These are phyloP conservation scores for Drosophila aldrichi DNA, from an alignment of 2,888 invertebrate genomes.

Conservation along the genomic window DNA sequence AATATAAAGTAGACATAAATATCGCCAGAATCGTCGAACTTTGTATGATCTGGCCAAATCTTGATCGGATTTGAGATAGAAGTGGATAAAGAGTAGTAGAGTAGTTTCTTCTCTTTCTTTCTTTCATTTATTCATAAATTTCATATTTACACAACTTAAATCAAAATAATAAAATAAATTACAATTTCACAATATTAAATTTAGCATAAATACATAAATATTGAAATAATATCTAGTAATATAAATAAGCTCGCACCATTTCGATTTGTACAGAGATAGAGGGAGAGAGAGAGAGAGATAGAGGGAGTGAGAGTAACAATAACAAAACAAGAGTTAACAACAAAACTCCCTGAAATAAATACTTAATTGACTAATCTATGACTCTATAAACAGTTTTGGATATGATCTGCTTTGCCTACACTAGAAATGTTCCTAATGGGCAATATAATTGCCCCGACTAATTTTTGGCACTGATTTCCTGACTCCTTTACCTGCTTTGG, in stretches of 20 bases:
- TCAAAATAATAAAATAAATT: constrained; percentile 28
- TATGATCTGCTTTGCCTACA: constrained; percentile 8
- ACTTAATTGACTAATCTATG: not conserved
- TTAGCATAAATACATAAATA: constrained; percentile 22
- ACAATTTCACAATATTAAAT: constrained; percentile 22
- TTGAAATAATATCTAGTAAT: not conserved
- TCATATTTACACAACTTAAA: constrained; percentile 55
- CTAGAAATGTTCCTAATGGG: constrained; percentile 55
- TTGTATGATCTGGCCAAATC: no score
- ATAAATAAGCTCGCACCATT: constrained; percentile 62
- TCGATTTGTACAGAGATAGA: constrained; percentile 63
- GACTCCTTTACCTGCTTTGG: constrained; percentile 43
- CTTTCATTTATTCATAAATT: constrained; percentile 21
- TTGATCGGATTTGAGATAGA: not conserved
- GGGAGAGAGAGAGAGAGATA: no score
- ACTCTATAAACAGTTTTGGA: not conserved
- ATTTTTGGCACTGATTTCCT: constrained; percentile 78
- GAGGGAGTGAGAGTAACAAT: constrained; percentile 51
- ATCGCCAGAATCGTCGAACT: not conserved
- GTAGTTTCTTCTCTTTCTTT: not conserved
- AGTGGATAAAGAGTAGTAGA: not conserved
- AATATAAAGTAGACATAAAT: constrained; percentile 19
- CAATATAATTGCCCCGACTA: constrained; percentile 78
- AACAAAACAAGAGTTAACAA: constrained; percentile 47
- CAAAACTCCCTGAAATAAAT: constrained; percentile 33